Conservation (phyloP, 2,113 vertebrate species). For the Colius striatus region DNA sequence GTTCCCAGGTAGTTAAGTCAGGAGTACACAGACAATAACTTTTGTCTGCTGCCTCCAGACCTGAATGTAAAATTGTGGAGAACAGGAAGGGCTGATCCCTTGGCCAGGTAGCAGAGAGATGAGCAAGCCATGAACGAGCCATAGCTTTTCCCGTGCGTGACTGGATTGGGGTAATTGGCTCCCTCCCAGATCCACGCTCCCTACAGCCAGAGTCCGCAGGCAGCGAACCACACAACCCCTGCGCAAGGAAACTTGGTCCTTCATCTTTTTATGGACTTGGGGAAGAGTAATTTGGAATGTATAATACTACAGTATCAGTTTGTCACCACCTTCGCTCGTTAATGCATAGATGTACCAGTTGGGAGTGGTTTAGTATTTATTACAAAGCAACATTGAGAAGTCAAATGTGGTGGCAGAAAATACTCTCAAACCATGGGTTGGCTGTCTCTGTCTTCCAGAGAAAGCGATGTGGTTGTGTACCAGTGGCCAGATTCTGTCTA, state of each 20-base stretch:
- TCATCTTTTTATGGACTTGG: background rate
- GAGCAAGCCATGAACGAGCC: slow-evolving; percentile 41
- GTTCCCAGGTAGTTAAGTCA: background rate
- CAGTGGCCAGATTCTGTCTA: background rate
- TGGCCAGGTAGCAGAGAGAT: background rate
- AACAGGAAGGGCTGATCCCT: background rate
- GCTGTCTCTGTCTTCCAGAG: background rate
- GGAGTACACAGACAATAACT: background rate
- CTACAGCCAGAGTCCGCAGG: background rate
- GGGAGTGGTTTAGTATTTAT: background rate
- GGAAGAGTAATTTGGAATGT: background rate
- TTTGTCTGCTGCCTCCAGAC: background rate
- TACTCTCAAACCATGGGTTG: background rate
- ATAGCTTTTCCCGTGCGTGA: background rate
- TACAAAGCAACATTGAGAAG: background rate
- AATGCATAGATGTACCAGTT: background rate
- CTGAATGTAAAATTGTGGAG: background rate
- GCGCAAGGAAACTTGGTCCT: background rate
- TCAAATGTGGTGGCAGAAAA: background rate
- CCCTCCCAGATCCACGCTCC: background rate
- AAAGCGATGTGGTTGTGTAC: background rate
- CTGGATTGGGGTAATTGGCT: background rate
- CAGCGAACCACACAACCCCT: background rate
- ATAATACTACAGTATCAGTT: background rate
- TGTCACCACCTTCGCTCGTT: background rate